Conservation (phyloP, 2,888 invertebrate genomes). For the Drosophila maculinotata region DNA sequence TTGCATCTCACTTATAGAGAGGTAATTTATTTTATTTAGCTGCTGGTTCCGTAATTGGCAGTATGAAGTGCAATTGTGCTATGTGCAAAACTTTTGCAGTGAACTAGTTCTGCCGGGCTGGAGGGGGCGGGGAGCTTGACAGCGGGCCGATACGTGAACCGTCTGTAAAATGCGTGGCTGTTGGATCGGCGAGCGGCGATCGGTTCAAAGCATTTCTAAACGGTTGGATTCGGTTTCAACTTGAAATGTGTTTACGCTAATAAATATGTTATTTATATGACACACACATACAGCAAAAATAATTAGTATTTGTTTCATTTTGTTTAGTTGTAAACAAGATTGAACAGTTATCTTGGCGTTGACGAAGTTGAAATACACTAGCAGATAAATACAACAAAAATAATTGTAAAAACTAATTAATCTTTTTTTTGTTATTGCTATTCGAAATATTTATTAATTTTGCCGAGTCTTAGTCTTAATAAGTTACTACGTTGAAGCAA, state of each 20-base stretch:
- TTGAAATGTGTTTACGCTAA: not conserved
- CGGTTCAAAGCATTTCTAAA: conserved; percentile 7
- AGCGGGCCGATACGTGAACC: no score
- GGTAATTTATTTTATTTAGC: conserved; percentile 1
- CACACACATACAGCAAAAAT: no score
- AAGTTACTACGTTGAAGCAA: no score
- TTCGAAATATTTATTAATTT: no score
- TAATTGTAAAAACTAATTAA: no score
- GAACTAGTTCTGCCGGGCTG: conserved; percentile 27
- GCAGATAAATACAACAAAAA: no score
- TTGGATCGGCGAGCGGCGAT: not conserved
- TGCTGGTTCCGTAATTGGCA: conserved; percentile 7
- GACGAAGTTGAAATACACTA: no score
- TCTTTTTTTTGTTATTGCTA: no score
- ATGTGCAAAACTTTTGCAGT: not conserved
- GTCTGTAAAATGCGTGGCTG: not conserved
- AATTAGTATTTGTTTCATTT: no score
- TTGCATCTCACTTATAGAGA: conserved; percentile 14
- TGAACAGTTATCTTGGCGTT: no score
- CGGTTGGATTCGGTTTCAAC: not conserved
- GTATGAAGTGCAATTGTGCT: conserved; percentile 10
- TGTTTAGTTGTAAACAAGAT: no score
- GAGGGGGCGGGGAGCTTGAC: not conserved
- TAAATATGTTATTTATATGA: not conserved
- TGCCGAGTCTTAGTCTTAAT: no score